Percentiles rank a stretch among this genome's conserved stretches.
Conservation (phyloP, 2,888 invertebrate genomes). For the Ecdyonurus torrentis region DNA sequence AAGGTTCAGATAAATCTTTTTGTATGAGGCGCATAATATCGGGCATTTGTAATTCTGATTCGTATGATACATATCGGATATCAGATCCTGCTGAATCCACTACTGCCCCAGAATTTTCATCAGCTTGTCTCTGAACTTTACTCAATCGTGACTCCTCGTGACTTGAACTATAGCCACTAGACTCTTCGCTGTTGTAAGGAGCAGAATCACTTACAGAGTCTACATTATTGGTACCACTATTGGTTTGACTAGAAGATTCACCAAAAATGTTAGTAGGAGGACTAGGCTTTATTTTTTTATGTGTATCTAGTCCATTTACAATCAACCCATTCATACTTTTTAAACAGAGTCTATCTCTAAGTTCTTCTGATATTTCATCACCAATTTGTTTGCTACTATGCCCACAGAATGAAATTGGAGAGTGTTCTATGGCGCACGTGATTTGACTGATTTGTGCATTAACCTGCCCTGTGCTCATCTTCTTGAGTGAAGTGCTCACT, state of each 20-base stretch:
- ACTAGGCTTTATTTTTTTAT: neutral
- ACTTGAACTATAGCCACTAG: constrained; percentile 1
- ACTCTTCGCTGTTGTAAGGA: neutral
- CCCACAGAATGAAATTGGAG: neutral
- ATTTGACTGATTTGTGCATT: neutral
- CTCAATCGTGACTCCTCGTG: neutral
- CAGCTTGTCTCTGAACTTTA: neutral
- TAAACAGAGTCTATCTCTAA: neutral
- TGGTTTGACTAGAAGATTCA: neutral
- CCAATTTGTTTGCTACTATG: too few relatives aligned
- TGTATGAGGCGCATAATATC: constrained; percentile 98
- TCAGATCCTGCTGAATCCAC: constrained; percentile 9
- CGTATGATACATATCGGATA: constrained; percentile 55
- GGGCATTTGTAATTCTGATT: constrained; percentile 95
- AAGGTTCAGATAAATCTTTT: constrained; percentile 97
- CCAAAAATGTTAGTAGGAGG: too few relatives aligned
- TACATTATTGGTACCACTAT: neutral
- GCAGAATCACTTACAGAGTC: constrained; percentile 1
- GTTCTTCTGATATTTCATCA: neutral
- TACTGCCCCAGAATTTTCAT: constrained; percentile 11
- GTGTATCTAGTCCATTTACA: neutral
- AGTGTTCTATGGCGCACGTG: neutral
- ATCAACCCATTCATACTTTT: neutral
- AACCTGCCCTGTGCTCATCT: neutral
- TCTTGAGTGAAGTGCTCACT: neutral